Conservation (phyloP, 2,113 vertebrate species). For the Gallinago jamesoni region DNA sequence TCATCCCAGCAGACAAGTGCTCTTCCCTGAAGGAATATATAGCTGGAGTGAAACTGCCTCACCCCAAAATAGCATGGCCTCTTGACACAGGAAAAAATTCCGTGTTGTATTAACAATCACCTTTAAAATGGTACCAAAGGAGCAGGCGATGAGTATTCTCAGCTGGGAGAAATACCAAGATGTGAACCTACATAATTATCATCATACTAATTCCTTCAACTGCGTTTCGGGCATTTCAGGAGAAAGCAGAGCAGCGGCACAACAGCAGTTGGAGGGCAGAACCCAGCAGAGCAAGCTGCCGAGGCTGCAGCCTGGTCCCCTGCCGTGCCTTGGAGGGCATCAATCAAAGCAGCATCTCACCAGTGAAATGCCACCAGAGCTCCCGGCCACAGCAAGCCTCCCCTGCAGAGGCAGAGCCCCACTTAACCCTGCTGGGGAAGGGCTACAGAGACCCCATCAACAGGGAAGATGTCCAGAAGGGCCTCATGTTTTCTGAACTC, state of each 20-base stretch:
- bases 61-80: background rate
- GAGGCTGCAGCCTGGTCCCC: background rate
- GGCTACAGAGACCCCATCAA: accelerated
- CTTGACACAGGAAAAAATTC: background rate
- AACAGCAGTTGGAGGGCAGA: background rate
- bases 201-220: background rate
- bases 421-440: background rate
- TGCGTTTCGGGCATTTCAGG: background rate
- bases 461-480: background rate
- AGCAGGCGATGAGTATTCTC: background rate
- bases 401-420: accelerated
- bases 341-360: background rate
- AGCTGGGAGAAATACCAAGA: background rate
- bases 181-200: background rate
- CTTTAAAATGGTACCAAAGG: background rate
- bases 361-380: accelerated
- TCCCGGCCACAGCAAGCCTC: background rate
- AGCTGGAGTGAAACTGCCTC: background rate
- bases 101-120: background rate
- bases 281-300: background rate
- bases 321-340: background rate
- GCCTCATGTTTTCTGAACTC: background rate
- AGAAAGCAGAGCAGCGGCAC: background rate
- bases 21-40: background rate
- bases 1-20: background rate